Evolutionary conservation across 1,140 invertebrate species (phyloP).

Genomic region (Brachionus sp.): DNA sequence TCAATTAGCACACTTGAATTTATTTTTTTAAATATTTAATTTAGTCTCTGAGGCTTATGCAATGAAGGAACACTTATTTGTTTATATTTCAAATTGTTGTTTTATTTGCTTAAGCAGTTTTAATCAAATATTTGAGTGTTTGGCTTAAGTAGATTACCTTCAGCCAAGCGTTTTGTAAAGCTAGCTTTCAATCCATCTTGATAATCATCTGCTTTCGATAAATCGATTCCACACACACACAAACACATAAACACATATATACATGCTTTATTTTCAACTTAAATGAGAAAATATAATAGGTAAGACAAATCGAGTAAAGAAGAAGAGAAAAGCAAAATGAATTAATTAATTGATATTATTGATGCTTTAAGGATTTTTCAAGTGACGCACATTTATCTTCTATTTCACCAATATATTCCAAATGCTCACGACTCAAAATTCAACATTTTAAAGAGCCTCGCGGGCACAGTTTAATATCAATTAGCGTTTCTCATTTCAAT

Average conservation of each 20-base stretch:
- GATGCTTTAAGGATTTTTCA: neutral
- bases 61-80: neutral
- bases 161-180: neutral
- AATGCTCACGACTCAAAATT: neutral
- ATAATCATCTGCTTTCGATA: neutral
- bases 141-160: slow-evolving; percentile 1
- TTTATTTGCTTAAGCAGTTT: neutral
- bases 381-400: neutral
- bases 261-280: neutral
- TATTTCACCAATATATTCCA: neutral
- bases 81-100: neutral
- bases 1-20: slow-evolving; percentile 7
- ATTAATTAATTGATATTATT: neutral
- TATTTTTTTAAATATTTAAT: slow-evolving; percentile 18
- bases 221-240: neutral
- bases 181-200: neutral
- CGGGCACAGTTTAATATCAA: slow-evolving; percentile 17
- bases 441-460: neutral
- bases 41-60: neutral
- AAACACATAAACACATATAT: neutral
- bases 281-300: slow-evolving; percentile 1
- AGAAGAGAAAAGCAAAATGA: neutral
- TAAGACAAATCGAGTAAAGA: neutral
- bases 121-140: slow-evolving; percentile 10
- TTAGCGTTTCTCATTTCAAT: slow-evolving; percentile 21